Conservation (phyloP, 2,113 vertebrate species). For the Tachysurus fulvidraco region DNA sequence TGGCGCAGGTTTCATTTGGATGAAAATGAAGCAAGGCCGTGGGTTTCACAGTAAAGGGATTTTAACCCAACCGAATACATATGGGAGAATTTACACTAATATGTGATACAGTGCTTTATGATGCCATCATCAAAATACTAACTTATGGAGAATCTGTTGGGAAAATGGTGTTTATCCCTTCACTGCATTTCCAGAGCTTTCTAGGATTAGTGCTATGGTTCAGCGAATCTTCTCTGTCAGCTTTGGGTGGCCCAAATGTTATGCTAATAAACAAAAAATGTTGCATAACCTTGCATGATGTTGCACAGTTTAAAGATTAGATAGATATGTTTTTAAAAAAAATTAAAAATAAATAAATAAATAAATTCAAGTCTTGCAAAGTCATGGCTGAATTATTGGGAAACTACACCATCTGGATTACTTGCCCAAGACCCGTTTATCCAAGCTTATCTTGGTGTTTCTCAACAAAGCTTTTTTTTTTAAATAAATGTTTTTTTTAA, state of each 20-base stretch:
- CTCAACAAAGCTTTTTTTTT: neutral
- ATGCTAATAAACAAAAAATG: neutral
- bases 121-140: neutral
- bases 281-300: neutral
- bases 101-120: neutral
- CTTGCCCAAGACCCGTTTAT: neutral
- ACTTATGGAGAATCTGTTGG: neutral
- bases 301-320: neutral
- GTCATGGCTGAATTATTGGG: neutral
- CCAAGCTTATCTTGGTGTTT: slow-evolving; percentile 5
- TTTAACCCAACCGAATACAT: neutral
- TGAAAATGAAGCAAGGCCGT: neutral
- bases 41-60: neutral
- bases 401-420: neutral
- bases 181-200: neutral
- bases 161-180: neutral
- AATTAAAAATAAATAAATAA: neutral
- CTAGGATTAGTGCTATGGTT: neutral
- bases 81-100: neutral
- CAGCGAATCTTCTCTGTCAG: neutral
- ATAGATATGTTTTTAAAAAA: neutral
- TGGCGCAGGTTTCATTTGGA: neutral
- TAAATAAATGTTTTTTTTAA: too few relatives aligned
- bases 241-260: neutral
- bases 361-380: neutral